Conservation (phyloP, 1,140 invertebrate species). For the Dysdera silvatica region DNA sequence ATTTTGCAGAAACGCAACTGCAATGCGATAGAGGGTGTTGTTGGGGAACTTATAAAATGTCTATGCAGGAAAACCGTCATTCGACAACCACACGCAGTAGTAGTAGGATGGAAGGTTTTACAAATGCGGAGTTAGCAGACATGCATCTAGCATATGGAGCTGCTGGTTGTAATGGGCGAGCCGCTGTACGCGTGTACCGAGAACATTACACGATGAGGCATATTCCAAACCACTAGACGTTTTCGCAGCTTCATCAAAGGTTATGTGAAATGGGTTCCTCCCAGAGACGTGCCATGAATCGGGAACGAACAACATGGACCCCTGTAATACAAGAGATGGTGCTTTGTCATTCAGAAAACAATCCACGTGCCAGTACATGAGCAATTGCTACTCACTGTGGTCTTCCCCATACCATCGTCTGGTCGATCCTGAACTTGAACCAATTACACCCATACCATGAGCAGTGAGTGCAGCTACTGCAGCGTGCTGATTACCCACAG, state of each 20-base stretch:
- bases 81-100: background rate
- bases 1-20: no score
- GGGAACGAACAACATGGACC: no score
- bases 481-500: background rate
- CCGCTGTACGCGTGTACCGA: background rate
- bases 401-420: background rate
- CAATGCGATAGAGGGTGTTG: no score
- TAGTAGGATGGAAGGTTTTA: background rate
- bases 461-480: background rate
- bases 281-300: no score
- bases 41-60: no score
- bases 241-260: no score
- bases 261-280: no score
- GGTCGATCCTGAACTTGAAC: background rate
- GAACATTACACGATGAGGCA: background rate
- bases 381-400: background rate
- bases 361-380: background rate
- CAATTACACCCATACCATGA: background rate
- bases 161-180: background rate
- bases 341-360: background rate
- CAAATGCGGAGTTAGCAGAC: background rate
- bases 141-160: background rate
- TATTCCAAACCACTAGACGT: background rate
- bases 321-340: background rate
- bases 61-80: no score